Evolutionary conservation across 2,888 invertebrate species (phyloP), one percentile per base, ranked within the genome.

Genomic region (Drosophila helvetica): DNA sequence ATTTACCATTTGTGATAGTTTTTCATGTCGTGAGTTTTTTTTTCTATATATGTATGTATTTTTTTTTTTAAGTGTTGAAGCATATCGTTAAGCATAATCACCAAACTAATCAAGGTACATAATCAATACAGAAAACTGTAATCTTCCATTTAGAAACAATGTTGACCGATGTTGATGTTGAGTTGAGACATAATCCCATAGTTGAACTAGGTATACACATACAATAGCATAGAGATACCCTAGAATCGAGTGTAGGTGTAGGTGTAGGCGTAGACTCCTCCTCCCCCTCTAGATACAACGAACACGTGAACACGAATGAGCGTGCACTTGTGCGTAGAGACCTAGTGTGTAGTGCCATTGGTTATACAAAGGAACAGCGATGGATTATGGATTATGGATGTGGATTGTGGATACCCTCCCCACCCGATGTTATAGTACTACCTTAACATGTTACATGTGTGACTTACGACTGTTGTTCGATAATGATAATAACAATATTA

Each of bases 401-500:
- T 64, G 25, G 25, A 8, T 8, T 64, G 61, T 65, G 52, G 53
- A 55, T 22, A 67, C 82, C 81, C 81, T 15, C 53, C 81, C 81
- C 84, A 82, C 79, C 81, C 83, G 78, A 75, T 82, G 82, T 82
- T 84, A 81, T 65, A 61, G 65, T 38, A 38, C 15, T 77, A 81
- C 75, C 77, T 74, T 79, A 80, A 65, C 59, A 19, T 56, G 71
- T 81, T 83, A 81, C 74, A 69, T 76, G 69, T 79, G 71, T 79
- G 71, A 84, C 70, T 80, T 83, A 83, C 38, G 83, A 85, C 83
- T 83, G 85, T 83, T 83, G 80, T 82, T 85, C 75, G 70, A 80
- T 82, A 80, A 75, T 79, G 68, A 77, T 72, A n/a, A 15, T 38
- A 84, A 58, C 67, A 74, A 70, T 77, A 76, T 71, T 74, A 74